Base-by-base conservation (phyloP, 2,888 invertebrate species). In the Frankliniella intonsa region DNA sequence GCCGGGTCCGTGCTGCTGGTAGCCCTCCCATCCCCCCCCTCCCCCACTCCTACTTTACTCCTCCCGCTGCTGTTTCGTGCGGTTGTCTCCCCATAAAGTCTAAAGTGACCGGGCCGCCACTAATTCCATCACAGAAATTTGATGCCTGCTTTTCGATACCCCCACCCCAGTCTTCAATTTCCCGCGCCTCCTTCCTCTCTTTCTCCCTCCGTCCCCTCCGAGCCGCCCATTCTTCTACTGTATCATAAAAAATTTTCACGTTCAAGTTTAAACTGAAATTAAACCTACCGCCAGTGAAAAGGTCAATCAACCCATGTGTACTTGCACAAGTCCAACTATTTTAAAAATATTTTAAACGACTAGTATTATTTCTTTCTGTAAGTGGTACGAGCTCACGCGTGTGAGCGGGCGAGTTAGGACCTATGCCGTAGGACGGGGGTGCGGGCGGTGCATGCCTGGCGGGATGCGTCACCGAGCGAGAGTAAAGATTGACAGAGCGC, bases 11-110 rank as follows among this genome's bases (percentile, higher is more conserved):
- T 27, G 27, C 80, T 14, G 38, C 38, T 19, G 14, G 80, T 27
- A 8, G 27, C 19, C 50, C 38, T 27, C 55, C 55, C 10, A n/a
- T n/a, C n/a, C 38, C 5, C 38, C 62, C 62, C 62, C 62, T 62
- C 55, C 55, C 38, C 80, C 17, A n/a, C 51, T 38, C 50, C 14
- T 80, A 50, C 80, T 80, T 80, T 80, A 51, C 49, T 80, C 80
- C 12, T 38, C 38, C 38, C 38, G 62, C 62, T 62, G 62, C 62
- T 62, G 19, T 62, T n/a, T 62, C 62, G 38, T 38, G 38, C 38
- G 38, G 38, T 38, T 38, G 38, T 38, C 38, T 38, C 38, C 38
- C 38, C 38, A 38, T 38, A 38, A 38, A 38, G 38, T 38, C 38
- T 38, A 38, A 38, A 38, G 38, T 38, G 38, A 38, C 38, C 38